Conservation (phyloP, 2,113 vertebrate genomes). For the Neodontobutis hainanensis region DNA sequence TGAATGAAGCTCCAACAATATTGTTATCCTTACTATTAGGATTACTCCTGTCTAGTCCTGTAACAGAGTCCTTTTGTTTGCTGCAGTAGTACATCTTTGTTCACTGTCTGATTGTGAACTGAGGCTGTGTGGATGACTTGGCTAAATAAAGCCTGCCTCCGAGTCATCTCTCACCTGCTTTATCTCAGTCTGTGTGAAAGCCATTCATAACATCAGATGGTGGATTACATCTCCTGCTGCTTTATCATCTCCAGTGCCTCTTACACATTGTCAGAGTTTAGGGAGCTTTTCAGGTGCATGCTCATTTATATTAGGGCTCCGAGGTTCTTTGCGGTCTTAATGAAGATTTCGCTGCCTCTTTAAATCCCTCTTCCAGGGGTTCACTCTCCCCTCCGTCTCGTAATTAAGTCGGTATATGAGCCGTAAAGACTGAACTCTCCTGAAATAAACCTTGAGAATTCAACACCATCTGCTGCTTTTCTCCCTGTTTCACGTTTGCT, state of each 20-base stretch:
- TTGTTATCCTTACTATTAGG: not conserved
- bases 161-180: conserved; percentile 3
- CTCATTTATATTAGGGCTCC: conserved; percentile 41
- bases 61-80: not conserved
- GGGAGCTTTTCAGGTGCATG: conserved; percentile 13
- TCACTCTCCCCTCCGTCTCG: conserved; percentile 61
- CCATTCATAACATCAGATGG: conserved; percentile 14
- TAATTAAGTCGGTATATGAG: conserved; percentile 77
- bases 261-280: conserved; percentile 35
- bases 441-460: conserved; percentile 70
- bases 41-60: not conserved
- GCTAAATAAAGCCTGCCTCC: conserved; percentile 26
- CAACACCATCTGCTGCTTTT: conserved; percentile 68
- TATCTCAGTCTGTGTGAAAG: conserved; percentile 9
- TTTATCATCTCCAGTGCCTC: conserved; percentile 30
- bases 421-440: conserved; percentile 66
- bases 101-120: not conserved
- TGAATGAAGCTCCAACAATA: too few relatives aligned
- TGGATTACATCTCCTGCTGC: conserved; percentile 27
- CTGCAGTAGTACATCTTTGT: not conserved
- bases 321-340: conserved; percentile 42
- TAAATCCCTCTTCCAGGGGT: conserved; percentile 57
- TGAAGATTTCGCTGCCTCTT: conserved; percentile 61
- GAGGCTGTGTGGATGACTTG: not conserved
- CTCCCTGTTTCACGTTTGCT: conserved; percentile 15